These are phyloP conservation scores for Plagodis dolabraria DNA, from an alignment of 2,888 invertebrate genomes.

Conservation along the genomic window DNA sequence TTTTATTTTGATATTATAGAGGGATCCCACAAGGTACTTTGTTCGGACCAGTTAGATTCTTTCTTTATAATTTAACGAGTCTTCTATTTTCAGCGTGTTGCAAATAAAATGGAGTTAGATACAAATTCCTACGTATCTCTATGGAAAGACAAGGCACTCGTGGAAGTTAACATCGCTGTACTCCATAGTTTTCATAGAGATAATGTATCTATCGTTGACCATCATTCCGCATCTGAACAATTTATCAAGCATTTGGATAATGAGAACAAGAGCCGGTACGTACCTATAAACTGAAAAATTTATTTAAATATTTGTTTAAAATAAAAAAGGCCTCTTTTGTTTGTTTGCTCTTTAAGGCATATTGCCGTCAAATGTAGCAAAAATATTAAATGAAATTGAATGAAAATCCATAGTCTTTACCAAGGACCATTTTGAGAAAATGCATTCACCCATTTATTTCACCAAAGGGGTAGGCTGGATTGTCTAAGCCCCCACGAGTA, in stretches of 20 bases:
- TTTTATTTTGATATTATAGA: neutral
- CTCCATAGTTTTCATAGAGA: constrained; percentile 93
- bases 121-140: constrained; percentile 92
- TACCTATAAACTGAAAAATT: neutral
- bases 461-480: too few relatives aligned
- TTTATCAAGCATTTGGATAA: constrained; percentile 98
- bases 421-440: too few relatives aligned
- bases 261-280: constrained; percentile 90
- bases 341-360: too few relatives aligned
- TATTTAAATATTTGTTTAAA: too few relatives aligned
- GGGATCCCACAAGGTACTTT: neutral
- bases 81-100: constrained; percentile 80
- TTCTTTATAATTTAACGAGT: neutral
- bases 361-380: too few relatives aligned
- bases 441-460: too few relatives aligned
- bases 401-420: too few relatives aligned
- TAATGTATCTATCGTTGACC: constrained; percentile 96
- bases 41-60: constrained; percentile 1
- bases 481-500: too few relatives aligned
- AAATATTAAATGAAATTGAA: too few relatives aligned
- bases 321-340: too few relatives aligned
- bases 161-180: constrained; percentile 96
- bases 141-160: constrained; percentile 97
- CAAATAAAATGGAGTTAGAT: constrained; percentile 93
- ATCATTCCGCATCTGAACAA: constrained; percentile 97